These are phyloP conservation scores for Alsophila aescularia DNA, from an alignment of 2,888 invertebrate species.

Conservation along the genomic window DNA sequence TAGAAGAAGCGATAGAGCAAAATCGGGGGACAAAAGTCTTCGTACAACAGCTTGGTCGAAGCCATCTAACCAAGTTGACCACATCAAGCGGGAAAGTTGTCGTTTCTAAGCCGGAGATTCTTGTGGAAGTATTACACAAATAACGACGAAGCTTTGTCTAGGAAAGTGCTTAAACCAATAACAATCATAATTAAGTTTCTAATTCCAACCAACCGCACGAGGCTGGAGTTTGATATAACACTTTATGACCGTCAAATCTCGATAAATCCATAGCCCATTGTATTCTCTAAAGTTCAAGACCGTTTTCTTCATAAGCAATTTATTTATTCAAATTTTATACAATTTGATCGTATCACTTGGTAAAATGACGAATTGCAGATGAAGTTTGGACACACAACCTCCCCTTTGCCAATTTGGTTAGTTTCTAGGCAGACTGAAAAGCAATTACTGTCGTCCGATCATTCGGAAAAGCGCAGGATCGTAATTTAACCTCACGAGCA, in stretches of 20 bases:
- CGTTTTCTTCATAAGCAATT: slow-evolving; percentile 26
- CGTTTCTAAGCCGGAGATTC: too few relatives aligned
- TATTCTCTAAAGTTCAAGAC: slow-evolving; percentile 25
- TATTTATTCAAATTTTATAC: slow-evolving; percentile 39
- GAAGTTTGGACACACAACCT: slow-evolving; percentile 35
- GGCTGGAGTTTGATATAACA: slow-evolving; percentile 8
- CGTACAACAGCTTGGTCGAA: too few relatives aligned
- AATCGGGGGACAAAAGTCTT: too few relatives aligned
- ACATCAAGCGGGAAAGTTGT: too few relatives aligned
- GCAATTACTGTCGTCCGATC: slow-evolving; percentile 76
- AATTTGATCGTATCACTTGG: slow-evolving; percentile 35
- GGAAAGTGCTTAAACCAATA: not conserved
- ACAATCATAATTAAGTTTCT: not conserved
- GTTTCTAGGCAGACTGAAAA: slow-evolving; percentile 60
- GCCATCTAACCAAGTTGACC: too few relatives aligned
- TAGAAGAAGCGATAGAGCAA: too few relatives aligned
- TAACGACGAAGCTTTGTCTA: too few relatives aligned
- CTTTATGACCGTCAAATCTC: slow-evolving; percentile 15
- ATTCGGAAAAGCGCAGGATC: slow-evolving; percentile 65
- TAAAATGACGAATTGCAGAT: slow-evolving; percentile 31
- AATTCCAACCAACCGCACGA: not conserved
- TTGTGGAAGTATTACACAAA: not conserved
- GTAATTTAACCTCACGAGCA: slow-evolving; percentile 56
- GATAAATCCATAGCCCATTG: slow-evolving; percentile 24
- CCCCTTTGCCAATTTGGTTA: slow-evolving; percentile 60